Evolutionary conservation across 2,113 vertebrate genomes (phyloP).

Genomic region (Pungitius pungitius): DNA sequence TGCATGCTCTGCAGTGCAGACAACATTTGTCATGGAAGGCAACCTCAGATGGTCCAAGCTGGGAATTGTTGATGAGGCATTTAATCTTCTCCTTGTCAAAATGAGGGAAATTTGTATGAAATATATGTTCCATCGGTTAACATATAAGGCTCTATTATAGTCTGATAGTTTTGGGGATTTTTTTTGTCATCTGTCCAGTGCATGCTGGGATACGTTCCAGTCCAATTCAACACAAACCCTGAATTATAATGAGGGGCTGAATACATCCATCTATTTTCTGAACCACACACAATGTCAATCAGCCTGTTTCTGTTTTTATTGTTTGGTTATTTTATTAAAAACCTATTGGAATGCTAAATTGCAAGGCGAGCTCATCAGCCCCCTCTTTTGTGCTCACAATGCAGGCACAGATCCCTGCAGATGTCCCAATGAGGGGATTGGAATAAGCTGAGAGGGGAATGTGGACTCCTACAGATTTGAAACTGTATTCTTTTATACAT

Average conservation of each 20-base stretch:
- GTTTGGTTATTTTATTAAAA: conserved; percentile 19
- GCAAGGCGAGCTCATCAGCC: conserved; percentile 16
- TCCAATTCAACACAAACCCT: conserved; percentile 9
- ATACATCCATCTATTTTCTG: conserved; percentile 9
- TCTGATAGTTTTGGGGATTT: background rate
- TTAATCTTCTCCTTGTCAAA: conserved; percentile 21
- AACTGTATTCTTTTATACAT: conserved; percentile 26
- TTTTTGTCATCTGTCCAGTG: conserved; percentile 18
- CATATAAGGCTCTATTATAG: background rate
- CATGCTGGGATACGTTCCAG: conserved; percentile 1
- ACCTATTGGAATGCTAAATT: conserved; percentile 25
- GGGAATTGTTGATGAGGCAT: conserved; percentile 33
- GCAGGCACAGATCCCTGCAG: conserved; percentile 31
- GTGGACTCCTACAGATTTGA: background rate
- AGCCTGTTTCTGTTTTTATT: conserved; percentile 1
- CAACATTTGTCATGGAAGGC: conserved; percentile 32
- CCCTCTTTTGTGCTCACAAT: conserved; percentile 19
- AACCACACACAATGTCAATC: conserved; percentile 2
- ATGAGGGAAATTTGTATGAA: conserved; percentile 2
- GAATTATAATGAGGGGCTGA: conserved; percentile 14
- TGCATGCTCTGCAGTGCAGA: conserved; percentile 1
- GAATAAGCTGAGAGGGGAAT: conserved; percentile 21
- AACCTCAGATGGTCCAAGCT: conserved; percentile 28
- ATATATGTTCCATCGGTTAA: conserved; percentile 2
- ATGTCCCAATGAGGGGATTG: conserved; percentile 12